These are phyloP conservation scores for Cremastinae sp. DNA, from an alignment of 2,888 invertebrate genomes.

Conservation along the genomic window DNA sequence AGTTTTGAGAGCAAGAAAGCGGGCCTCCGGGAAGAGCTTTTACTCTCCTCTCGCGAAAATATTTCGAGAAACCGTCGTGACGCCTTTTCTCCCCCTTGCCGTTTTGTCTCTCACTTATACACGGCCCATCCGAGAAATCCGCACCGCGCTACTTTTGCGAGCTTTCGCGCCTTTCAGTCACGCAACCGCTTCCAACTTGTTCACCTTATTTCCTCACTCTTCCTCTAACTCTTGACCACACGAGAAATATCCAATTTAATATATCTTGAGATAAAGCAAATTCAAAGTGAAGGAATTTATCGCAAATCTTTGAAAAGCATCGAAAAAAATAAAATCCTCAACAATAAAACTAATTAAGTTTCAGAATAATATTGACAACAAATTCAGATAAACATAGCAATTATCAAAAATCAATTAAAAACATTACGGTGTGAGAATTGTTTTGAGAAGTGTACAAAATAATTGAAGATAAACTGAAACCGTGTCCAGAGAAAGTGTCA, in stretches of 20 bases:
- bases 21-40: slow-evolving; percentile 56
- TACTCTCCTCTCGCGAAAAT: slow-evolving; percentile 61
- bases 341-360: too few species aligned
- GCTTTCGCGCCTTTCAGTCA: slow-evolving; percentile 48
- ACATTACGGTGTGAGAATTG: neutral
- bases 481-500: too few species aligned
- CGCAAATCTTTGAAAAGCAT: too few species aligned
- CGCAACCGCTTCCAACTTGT: slow-evolving; percentile 42
- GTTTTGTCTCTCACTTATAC: neutral
- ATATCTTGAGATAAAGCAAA: neutral
- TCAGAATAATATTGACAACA: too few species aligned
- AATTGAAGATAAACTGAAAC: too few species aligned
- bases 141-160: slow-evolving; percentile 36
- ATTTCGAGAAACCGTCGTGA: slow-evolving; percentile 41
- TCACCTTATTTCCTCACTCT: neutral
- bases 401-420: too few species aligned
- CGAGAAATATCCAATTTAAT: neutral
- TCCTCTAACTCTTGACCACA: neutral
- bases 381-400: too few species aligned
- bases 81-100: slow-evolving; percentile 2
- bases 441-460: neutral
- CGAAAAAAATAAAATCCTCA: too few species aligned
- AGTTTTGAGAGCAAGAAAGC: slow-evolving; percentile 33
- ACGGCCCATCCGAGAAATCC: slow-evolving; percentile 42
- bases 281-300: too few species aligned